These are phyloP conservation scores for Actinostola sp. DNA, from an alignment of 92 coral and sea anemone genomes.

Conservation along the genomic window DNA sequence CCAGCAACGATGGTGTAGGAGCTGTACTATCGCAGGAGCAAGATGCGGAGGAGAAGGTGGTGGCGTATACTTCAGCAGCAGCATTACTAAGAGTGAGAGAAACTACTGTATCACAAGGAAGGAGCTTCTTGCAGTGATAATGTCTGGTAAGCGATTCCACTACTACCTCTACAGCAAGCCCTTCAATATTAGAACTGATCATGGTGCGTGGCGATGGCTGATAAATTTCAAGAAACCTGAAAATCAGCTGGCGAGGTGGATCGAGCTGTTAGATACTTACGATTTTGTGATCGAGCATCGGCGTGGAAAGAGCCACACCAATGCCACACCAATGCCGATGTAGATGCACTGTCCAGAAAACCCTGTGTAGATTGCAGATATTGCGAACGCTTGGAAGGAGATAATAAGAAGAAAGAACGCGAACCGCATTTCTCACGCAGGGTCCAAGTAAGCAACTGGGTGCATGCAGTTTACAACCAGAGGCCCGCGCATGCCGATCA, in stretches of 20 bases:
- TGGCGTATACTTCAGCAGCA: slow-evolving; percentile 42
- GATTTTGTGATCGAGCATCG: slow-evolving; percentile 34
- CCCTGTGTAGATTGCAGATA: slow-evolving; percentile 14
- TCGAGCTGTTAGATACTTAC: slow-evolving; percentile 41
- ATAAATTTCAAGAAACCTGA: slow-evolving; percentile 42
- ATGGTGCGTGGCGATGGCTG: slow-evolving; percentile 43
- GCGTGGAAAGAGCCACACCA: slow-evolving; percentile 32
- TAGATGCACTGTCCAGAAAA: slow-evolving; percentile 48
- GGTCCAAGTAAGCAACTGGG: no score
- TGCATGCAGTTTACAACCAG: background rate
- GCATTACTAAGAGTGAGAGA: slow-evolving; percentile 41
- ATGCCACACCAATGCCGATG: no score
- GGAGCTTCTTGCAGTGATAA: slow-evolving; percentile 43
- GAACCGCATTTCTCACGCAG: no score
- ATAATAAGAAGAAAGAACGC: background rate
- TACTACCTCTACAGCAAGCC: slow-evolving; percentile 46
- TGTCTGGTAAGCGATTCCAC: slow-evolving; percentile 40
- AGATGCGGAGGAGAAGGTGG: slow-evolving; percentile 35
- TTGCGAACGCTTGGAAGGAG: no score
- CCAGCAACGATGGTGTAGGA: slow-evolving; percentile 46
- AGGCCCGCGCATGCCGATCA: background rate
- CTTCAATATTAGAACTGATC: slow-evolving; percentile 44
- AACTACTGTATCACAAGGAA: slow-evolving; percentile 51
- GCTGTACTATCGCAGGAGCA: slow-evolving; percentile 46
- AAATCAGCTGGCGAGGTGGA: slow-evolving; percentile 45